Evolutionary conservation across 2,113 vertebrate genomes (phyloP).

Genomic region (Amblyornis subalaris): DNA sequence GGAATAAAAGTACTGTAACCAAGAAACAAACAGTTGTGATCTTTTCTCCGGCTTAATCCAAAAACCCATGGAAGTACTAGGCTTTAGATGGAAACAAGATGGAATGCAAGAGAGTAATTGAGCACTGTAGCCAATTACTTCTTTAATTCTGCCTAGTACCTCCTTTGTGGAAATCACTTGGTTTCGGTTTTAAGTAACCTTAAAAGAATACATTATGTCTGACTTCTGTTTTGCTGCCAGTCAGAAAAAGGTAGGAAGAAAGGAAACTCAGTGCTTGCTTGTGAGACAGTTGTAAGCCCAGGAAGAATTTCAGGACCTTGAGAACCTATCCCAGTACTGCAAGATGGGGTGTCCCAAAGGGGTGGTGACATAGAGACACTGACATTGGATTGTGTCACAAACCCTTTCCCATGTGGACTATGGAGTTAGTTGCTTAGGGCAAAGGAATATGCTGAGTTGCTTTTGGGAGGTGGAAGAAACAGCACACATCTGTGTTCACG

Average conservation of each 20-base stretch:
- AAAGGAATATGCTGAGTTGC: background rate
- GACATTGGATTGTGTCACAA: rapidly evolving
- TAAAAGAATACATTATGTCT: background rate
- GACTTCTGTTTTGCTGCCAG: background rate
- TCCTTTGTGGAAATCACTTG: background rate
- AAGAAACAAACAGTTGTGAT: background rate
- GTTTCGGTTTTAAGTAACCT: background rate
- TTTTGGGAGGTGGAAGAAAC: background rate
- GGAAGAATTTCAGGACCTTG: rapidly evolving
- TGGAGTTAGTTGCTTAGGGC: no score
- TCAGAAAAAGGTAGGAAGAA: background rate
- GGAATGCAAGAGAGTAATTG: background rate
- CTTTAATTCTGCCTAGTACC: background rate
- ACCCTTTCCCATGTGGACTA: background rate
- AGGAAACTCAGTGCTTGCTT: background rate
- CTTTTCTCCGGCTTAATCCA: background rate
- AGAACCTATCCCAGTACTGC: background rate
- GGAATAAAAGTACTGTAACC: background rate
- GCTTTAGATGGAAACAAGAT: background rate
- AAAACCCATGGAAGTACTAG: background rate
- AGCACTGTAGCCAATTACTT: background rate
- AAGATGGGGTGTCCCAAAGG: background rate
- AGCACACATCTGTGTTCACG: background rate
- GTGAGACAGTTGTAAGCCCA: rapidly evolving
- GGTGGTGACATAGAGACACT: background rate